Percentiles rank a stretch among this genome's conserved stretches.
Conservation (phyloP, 2,797 vertebrate species). For the Lacerta viridis region DNA sequence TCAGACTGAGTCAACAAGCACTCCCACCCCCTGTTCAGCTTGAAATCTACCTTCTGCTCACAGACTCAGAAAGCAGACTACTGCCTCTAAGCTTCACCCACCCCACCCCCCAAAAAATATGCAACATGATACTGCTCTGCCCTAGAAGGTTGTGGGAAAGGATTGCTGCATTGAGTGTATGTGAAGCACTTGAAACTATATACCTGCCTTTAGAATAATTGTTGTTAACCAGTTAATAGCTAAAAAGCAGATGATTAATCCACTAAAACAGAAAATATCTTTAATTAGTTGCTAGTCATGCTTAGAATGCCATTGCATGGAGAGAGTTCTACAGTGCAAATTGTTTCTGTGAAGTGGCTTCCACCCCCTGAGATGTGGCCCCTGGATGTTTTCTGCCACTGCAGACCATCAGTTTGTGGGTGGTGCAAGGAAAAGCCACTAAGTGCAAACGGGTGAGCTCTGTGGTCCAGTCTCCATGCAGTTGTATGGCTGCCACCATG, state of each 20-base stretch:
- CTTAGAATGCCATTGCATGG: background rate
- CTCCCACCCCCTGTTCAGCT: too few species aligned
- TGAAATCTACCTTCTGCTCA: too few species aligned
- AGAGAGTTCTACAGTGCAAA: background rate
- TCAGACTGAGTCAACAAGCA: too few species aligned
- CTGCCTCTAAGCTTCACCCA: background rate
- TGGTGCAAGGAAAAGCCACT: too few species aligned
- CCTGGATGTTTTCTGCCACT: background rate
- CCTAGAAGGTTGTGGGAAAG: too few species aligned
- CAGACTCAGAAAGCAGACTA: background rate
- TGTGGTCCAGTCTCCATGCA: background rate
- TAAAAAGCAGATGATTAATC: background rate
- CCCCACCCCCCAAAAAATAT: too few species aligned
- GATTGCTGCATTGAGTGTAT: background rate
- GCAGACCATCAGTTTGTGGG: background rate
- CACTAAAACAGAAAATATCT: background rate
- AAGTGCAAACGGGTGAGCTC: background rate
- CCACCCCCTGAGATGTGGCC: background rate
- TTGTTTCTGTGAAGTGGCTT: background rate
- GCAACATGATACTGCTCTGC: too few species aligned
- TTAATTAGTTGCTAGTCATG: background rate
- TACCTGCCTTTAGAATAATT: background rate
- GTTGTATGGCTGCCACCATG: too few species aligned
- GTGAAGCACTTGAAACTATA: background rate
- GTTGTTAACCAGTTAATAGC: background rate